A percentile compares a stretch with the other conserved stretches of the same genome.
Conservation (phyloP, 2,888 invertebrate genomes). For the Congeria kusceri region DNA sequence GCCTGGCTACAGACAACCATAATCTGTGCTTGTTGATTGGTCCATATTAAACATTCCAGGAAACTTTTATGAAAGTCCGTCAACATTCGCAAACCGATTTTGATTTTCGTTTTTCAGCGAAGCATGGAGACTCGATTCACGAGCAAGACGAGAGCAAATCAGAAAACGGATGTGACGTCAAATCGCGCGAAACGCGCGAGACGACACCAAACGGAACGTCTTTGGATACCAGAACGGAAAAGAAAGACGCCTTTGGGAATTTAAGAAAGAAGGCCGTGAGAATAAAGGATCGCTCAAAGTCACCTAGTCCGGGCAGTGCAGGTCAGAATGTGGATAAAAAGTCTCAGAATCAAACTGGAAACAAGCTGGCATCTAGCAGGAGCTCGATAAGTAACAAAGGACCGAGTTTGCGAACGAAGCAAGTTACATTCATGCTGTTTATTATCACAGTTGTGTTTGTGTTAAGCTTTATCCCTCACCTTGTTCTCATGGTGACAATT, state of each 20-base stretch:
- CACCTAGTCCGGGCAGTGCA: constrained; percentile 10
- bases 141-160: too few species aligned
- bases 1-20: too few species aligned
- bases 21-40: too few species aligned
- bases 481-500: constrained; percentile 62
- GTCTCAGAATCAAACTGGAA: too few species aligned
- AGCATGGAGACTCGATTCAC: too few species aligned
- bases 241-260: constrained; percentile 52
- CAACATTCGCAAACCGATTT: too few species aligned
- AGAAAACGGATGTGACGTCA: neutral
- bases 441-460: constrained; percentile 72
- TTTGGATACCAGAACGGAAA: neutral
- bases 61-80: too few species aligned
- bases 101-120: too few species aligned
- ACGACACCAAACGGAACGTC: constrained; percentile 25
- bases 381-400: constrained; percentile 11
- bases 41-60: too few species aligned
- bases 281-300: constrained; percentile 48
- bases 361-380: neutral
- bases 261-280: constrained; percentile 49
- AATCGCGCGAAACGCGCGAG: constrained; percentile 8
- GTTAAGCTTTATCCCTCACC: constrained; percentile 71
- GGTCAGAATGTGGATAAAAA: too few species aligned
- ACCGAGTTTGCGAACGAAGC: constrained; percentile 61
- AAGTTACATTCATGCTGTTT: constrained; percentile 72